phyloP scores from a whole-genome alignment of 2,888 invertebrate genomes.

The Abrostola triplasia region DNA sequence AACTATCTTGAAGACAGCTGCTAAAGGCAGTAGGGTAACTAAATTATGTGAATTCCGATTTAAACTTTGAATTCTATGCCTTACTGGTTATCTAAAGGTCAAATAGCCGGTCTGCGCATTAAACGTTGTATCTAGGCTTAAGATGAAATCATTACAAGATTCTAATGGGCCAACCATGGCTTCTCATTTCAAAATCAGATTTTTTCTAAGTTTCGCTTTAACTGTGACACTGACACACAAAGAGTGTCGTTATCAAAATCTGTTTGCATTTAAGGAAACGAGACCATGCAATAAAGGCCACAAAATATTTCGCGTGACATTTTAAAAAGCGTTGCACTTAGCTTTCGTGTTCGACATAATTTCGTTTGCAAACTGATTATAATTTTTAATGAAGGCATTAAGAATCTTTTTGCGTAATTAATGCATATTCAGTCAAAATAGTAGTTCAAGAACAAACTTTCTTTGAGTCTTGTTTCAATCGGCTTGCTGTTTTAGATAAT shows the following conservation, averaged over 20 bases:
- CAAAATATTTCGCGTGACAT: conserved; percentile 29
- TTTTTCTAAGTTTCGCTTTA: not conserved
- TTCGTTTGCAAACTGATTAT: conserved; percentile 45
- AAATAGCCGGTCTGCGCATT: not conserved
- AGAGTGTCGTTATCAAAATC: not conserved
- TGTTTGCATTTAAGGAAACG: conserved; percentile 6
- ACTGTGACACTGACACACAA: not conserved
- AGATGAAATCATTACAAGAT: too few relatives aligned
- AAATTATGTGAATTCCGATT: not conserved
- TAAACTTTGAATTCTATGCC: not conserved
- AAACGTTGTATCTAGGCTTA: too few relatives aligned
- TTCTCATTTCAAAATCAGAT: too few relatives aligned
- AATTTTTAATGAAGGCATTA: conserved; percentile 54
- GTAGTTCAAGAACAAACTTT: conserved; percentile 69
- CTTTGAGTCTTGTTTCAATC: conserved; percentile 53
- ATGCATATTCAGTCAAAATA: conserved; percentile 58
- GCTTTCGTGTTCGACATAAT: conserved; percentile 15
- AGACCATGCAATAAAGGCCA: conserved; percentile 5
- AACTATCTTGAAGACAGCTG: not conserved
- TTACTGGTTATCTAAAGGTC: not conserved
- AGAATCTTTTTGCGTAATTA: conserved; percentile 56
- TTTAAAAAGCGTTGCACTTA: conserved; percentile 34
- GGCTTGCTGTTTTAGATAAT: conserved; percentile 6
- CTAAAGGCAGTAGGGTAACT: not conserved
- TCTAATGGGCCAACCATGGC: too few relatives aligned